Evolutionary conservation across 2,113 vertebrate genomes (phyloP).

Genomic region (Rallus limicola): DNA sequence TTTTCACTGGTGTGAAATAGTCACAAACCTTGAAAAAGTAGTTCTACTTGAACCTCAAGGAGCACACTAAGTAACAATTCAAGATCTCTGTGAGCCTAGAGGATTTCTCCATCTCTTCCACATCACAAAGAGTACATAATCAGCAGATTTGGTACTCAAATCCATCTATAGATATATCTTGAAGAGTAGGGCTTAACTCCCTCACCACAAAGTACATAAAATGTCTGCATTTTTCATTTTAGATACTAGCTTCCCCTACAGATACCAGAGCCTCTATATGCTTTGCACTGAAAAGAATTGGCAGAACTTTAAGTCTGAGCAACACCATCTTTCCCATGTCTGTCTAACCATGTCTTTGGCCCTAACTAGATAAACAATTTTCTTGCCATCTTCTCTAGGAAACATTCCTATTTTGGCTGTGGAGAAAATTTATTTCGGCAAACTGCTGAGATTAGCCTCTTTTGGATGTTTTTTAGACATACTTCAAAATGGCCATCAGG

Average conservation of each 20-base stretch:
- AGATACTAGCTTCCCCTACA: neutral
- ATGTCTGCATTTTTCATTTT: neutral
- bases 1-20: neutral
- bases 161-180: neutral
- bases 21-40: neutral
- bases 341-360: neutral
- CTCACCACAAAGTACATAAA: neutral
- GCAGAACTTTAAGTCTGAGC: neutral
- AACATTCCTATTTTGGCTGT: neutral
- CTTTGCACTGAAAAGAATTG: neutral
- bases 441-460: neutral
- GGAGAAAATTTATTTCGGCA: neutral
- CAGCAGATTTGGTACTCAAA: neutral
- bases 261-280: neutral
- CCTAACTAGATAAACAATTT: neutral
- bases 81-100: neutral
- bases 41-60: neutral
- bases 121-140: neutral
- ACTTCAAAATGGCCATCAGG: neutral
- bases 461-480: neutral
- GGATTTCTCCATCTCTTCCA: neutral
- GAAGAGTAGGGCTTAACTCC: neutral
- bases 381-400: neutral
- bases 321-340: neutral
- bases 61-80: neutral